A percentile compares a stretch with the other conserved stretches of the same genome.
Evolutionary conservation across 2,888 invertebrate genomes (phyloP).

Genomic region (Diploptera punctata): DNA sequence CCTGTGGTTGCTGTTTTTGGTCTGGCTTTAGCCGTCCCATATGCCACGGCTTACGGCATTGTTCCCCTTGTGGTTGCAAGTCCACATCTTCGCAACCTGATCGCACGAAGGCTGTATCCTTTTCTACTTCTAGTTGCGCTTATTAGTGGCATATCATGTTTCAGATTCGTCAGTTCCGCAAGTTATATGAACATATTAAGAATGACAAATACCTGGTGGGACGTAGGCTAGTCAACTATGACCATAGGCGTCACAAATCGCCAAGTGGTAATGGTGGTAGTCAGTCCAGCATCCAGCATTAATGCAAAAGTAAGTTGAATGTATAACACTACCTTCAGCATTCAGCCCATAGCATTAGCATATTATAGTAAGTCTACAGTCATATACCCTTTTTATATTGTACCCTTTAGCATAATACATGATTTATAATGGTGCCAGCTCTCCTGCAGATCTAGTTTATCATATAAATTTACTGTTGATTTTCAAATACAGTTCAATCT

Average conservation of each 20-base stretch:
- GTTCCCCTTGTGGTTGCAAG: conserved; percentile 72
- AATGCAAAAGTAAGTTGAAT: not conserved
- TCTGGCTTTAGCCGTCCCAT: conserved; percentile 90
- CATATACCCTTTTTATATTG: no score
- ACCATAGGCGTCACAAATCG: conserved; percentile 72
- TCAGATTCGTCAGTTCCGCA: conserved; percentile 92
- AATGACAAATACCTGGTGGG: conserved; percentile 99
- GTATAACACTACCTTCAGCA: not conserved
- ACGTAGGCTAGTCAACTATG: conserved; percentile 95
- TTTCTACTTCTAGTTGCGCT: conserved; percentile 77
- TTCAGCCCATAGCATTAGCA: not conserved
- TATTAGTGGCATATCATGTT: conserved; percentile 64
- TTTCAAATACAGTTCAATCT: no score
- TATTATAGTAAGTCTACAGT: not conserved
- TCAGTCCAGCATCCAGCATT: conserved; percentile 20
- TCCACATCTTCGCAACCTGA: conserved; percentile 72
- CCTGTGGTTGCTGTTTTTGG: conserved; percentile 91
- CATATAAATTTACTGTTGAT: no score
- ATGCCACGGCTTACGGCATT: conserved; percentile 81
- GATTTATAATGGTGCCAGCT: no score
- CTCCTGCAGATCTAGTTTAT: no score
- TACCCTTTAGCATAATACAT: no score
- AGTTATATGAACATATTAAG: conserved; percentile 96
- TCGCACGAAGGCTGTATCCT: conserved; percentile 89
- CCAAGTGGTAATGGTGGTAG: not conserved